Percentiles rank a stretch among this genome's conserved stretches.
These are phyloP conservation scores for Uloborus diversus DNA, from an alignment of 1,140 invertebrate species.

Conservation along the genomic window DNA sequence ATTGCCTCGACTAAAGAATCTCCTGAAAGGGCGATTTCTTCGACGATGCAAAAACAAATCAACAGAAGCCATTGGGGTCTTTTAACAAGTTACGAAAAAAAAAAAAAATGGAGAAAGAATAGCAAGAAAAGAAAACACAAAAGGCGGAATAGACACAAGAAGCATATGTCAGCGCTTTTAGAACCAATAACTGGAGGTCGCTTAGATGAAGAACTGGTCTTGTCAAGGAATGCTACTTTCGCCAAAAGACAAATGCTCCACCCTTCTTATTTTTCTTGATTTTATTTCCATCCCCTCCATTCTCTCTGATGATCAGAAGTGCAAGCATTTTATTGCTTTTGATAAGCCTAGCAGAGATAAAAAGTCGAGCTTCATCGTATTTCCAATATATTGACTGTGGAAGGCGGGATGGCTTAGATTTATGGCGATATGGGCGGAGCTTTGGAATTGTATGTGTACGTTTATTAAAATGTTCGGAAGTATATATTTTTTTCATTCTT, in stretches of 20 bases:
- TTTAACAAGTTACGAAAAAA: not conserved
- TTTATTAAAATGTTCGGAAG: slow-evolving; percentile 47
- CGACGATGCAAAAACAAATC: not conserved
- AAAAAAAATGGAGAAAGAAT: not conserved
- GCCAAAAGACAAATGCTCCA: slow-evolving; percentile 35
- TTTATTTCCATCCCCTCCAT: not conserved
- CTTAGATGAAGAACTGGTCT: slow-evolving; percentile 47
- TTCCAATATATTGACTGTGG: slow-evolving; percentile 48
- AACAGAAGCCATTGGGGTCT: not conserved
- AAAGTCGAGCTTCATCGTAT: slow-evolving; percentile 37
- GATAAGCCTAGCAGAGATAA: slow-evolving; percentile 42
- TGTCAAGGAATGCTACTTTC: slow-evolving; percentile 43
- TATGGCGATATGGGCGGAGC: slow-evolving; percentile 45
- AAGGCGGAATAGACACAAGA: no score
- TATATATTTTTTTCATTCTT: not conserved
- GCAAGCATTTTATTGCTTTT: slow-evolving; percentile 43
- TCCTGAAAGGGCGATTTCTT: not conserved
- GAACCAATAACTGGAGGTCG: slow-evolving; percentile 47
- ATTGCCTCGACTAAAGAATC: no score
- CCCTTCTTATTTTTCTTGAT: slow-evolving; percentile 18
- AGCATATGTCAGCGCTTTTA: slow-evolving; percentile 7
- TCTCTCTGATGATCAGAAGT: slow-evolving; percentile 31
- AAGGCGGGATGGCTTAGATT: slow-evolving; percentile 28
- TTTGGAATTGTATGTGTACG: slow-evolving; percentile 34
- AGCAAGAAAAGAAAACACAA: not conserved